phyloP scores from a whole-genome alignment of 30 jellyfish, hydroid and myxozoan species.

The Hydractinia symbiolongicarpus region DNA sequence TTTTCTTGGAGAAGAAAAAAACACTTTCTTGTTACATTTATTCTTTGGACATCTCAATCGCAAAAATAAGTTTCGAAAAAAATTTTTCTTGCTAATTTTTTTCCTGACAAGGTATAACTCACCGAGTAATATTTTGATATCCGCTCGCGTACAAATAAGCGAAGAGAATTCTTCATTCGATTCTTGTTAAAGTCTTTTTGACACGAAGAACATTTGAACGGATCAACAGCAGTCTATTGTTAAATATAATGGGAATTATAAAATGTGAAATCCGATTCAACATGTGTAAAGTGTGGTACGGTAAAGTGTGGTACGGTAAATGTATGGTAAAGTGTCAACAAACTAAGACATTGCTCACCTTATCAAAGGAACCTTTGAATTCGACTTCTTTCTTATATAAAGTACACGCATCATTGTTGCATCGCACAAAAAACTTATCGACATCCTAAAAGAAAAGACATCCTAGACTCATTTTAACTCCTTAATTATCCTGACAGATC shows the following conservation, averaged over 20 bases:
- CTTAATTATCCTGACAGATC: no score
- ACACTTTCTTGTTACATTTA: no score
- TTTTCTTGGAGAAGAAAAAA: no score
- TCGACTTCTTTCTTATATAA: slow-evolving; percentile 49
- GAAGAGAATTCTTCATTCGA: slow-evolving; percentile 33
- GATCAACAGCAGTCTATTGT: slow-evolving; percentile 16
- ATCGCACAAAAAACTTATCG: slow-evolving; percentile 43
- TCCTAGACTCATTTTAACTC: no score
- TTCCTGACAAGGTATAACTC: not conserved
- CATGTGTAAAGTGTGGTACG: not conserved
- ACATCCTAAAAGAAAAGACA: slow-evolving; percentile 51
- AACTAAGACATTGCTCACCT: slow-evolving; percentile 17
- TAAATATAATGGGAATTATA: not conserved
- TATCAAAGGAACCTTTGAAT: slow-evolving; percentile 59
- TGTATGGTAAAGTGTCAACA: not conserved
- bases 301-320: not conserved
- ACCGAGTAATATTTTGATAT: slow-evolving; percentile 62
- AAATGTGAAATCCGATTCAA: not conserved
- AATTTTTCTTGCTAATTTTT: not conserved
- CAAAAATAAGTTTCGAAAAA: no score
- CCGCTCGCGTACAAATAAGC: slow-evolving; percentile 43
- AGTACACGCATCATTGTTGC: slow-evolving; percentile 47
- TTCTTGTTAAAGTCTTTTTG: slow-evolving; percentile 17
- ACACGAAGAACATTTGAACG: slow-evolving; percentile 55
- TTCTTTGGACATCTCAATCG: no score